These are phyloP conservation scores for Aplodontia rufa DNA, from an alignment of 2,113 vertebrate species.

Conservation along the genomic window DNA sequence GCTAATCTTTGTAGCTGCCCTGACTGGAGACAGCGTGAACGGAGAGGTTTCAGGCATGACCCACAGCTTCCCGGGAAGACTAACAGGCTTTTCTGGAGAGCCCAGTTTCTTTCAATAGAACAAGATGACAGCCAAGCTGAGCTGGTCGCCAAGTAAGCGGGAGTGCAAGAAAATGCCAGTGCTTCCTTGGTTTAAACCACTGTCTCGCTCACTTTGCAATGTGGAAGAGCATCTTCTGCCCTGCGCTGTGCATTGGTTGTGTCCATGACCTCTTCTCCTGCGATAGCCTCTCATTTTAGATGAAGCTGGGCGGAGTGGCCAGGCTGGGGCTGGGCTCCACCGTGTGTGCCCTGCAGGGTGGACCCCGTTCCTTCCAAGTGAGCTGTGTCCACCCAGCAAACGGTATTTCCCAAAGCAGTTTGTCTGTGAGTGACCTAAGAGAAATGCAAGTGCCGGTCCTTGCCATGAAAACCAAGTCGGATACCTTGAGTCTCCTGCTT, in stretches of 20 bases:
- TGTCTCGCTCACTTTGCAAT: slow-evolving; percentile 44
- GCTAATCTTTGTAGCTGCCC: background rate
- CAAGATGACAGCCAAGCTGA: background rate
- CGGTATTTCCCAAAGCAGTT: background rate
- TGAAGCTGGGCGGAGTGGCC: background rate
- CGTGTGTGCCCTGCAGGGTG: background rate
- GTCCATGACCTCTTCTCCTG: background rate
- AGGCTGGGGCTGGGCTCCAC: background rate
- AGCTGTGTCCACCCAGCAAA: background rate
- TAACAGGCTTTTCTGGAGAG: slow-evolving; percentile 56
- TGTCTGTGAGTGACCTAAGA: background rate
- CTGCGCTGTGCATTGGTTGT: background rate
- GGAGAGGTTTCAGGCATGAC: background rate
- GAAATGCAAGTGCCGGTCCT: background rate
- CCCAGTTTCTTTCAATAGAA: slow-evolving; percentile 63
- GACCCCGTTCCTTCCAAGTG: background rate
- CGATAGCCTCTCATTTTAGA: background rate
- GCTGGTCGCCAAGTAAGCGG: background rate
- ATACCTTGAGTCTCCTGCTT: background rate
- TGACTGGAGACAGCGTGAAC: background rate
- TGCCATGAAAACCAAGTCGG: background rate
- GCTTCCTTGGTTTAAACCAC: slow-evolving; percentile 32
- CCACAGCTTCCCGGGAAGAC: background rate
- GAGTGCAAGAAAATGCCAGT: slow-evolving; percentile 16
- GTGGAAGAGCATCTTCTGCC: background rate